Evolutionary conservation across 2,113 vertebrate species (phyloP).

Genomic region (Urocitellus parryii): DNA sequence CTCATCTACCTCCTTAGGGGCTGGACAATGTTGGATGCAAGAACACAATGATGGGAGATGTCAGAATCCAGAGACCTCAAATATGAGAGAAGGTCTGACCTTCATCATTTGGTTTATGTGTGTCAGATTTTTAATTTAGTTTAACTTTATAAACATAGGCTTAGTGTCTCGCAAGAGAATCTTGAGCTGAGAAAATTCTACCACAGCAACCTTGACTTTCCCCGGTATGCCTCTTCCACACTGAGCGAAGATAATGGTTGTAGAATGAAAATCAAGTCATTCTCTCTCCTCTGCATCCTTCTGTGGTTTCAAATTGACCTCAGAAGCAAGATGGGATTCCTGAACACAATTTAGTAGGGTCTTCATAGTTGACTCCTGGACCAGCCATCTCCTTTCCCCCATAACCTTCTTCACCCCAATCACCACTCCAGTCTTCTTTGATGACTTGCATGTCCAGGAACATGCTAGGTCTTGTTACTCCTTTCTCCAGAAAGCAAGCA

Average conservation of each 20-base stretch:
- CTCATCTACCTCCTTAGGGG: not conserved
- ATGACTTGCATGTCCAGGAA: not conserved
- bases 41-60: not conserved
- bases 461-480: not conserved
- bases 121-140: not conserved
- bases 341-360: not conserved
- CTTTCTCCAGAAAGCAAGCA: not conserved
- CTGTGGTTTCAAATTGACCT: not conserved
- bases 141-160: conserved; percentile 15
- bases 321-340: not conserved
- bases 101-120: not conserved
- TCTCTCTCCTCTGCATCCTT: not conserved
- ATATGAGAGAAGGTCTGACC: not conserved
- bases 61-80: not conserved
- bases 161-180: not conserved
- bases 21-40: not conserved
- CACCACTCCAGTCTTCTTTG: not conserved
- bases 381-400: not conserved
- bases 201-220: not conserved
- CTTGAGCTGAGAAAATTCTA: not conserved
- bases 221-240: not conserved
- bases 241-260: not conserved
- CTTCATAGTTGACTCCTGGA: not conserved
- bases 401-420: not conserved
- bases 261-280: not conserved